A percentile compares a stretch with the other conserved stretches of the same genome.
phyloP scores from a whole-genome alignment of 2,888 invertebrate species.

The Choreutis nemorana region DNA sequence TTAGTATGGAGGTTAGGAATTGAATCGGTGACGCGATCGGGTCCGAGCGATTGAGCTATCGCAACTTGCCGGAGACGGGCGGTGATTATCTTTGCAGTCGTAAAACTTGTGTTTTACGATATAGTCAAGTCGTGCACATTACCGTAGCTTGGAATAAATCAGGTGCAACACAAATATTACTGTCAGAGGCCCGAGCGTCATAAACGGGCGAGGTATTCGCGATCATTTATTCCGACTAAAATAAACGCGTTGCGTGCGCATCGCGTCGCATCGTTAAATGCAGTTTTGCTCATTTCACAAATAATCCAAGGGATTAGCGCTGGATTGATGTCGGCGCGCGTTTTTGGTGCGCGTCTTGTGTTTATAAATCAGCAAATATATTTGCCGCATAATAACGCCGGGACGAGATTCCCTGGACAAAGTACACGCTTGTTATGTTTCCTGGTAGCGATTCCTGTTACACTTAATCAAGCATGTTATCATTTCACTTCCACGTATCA shows the following conservation, averaged over 20 bases:
- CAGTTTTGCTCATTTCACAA: conserved; percentile 44
- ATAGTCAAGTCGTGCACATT: conserved; percentile 18
- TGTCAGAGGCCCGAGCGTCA: conserved; percentile 38
- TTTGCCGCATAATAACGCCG: conserved; percentile 20
- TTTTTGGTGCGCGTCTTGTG: conserved; percentile 34
- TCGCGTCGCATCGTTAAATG: conserved; percentile 34
- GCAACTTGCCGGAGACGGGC: conserved; percentile 5
- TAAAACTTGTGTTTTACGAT: conserved; percentile 42
- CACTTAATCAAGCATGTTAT: conserved; percentile 29
- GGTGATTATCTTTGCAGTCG: conserved; percentile 20
- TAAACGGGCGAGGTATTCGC: conserved; percentile 34
- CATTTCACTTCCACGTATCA: too few species aligned
- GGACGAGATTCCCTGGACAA: conserved; percentile 22
- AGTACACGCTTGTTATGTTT: conserved; percentile 27
- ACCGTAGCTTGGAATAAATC: conserved; percentile 38
- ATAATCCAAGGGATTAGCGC: conserved; percentile 42
- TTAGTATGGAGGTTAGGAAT: conserved; percentile 18
- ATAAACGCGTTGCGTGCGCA: conserved; percentile 25
- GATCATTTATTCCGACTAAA: conserved; percentile 34
- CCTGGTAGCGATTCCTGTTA: conserved; percentile 22
- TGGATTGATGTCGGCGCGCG: conserved; percentile 39
- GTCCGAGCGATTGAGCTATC: conserved; percentile 28
- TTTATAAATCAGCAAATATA: conserved; percentile 36
- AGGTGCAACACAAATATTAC: conserved; percentile 45
- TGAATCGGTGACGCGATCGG: conserved; percentile 11